Percentiles rank a stretch among this genome's conserved stretches.
Evolutionary conservation across 1,140 invertebrate genomes (phyloP).

Genomic region (Acromyrmex echinatior): DNA sequence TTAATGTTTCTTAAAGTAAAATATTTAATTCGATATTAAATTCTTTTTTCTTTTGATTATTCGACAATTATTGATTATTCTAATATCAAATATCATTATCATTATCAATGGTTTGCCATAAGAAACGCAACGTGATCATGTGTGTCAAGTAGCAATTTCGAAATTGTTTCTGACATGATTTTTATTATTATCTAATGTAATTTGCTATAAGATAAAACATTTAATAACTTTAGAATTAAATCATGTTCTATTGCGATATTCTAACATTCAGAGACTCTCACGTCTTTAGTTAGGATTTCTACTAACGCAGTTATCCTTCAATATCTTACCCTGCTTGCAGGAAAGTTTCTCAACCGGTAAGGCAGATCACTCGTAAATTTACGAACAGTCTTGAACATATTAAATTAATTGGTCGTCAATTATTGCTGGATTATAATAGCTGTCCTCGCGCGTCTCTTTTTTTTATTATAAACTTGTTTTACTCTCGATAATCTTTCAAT

Average conservation of each 20-base stretch:
- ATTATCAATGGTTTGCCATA: neutral
- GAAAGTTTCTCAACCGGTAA: slow-evolving; percentile 81
- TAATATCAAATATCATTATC: neutral
- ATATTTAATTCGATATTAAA: neutral
- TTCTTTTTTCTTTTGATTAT: neutral
- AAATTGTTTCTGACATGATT: slow-evolving; percentile 26
- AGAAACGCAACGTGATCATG: slow-evolving; percentile 17
- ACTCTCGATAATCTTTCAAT: neutral
- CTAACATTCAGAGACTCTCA: neutral
- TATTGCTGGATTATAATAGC: slow-evolving; percentile 74
- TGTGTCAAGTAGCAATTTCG: slow-evolving; percentile 13
- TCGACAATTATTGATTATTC: neutral
- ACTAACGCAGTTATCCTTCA: slow-evolving; percentile 48
- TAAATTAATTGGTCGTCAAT: slow-evolving; percentile 81
- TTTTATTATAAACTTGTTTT: slow-evolving; percentile 35
- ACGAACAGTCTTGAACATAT: slow-evolving; percentile 76
- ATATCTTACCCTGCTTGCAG: slow-evolving; percentile 35
- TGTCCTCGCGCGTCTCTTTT: slow-evolving; percentile 51
- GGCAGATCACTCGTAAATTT: slow-evolving; percentile 79
- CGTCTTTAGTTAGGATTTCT: neutral
- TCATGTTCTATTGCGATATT: slow-evolving; percentile 17
- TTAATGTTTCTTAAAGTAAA: slow-evolving; percentile 2
- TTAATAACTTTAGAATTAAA: neutral
- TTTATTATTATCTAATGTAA: too few relatives aligned
- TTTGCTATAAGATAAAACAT: neutral